Percentiles rank a stretch among this genome's conserved stretches.
Evolutionary conservation across 2,888 invertebrate genomes (phyloP).

Genomic region (Merodon equestris): DNA sequence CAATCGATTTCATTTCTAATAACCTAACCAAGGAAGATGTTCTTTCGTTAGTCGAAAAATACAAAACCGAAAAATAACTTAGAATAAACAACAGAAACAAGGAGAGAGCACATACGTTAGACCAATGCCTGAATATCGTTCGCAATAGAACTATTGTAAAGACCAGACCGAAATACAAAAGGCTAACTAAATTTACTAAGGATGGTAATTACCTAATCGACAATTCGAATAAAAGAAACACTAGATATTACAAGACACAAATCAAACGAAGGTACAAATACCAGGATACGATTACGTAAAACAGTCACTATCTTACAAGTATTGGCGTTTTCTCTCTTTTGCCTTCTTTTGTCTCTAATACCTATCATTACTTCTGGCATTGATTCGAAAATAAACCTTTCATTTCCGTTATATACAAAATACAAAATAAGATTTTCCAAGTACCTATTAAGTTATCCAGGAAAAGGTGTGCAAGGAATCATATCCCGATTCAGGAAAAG

Average conservation of each 20-base stretch:
- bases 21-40: slow-evolving; percentile 12
- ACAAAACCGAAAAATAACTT: not conserved
- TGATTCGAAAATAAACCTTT: too few relatives aligned
- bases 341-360: not conserved
- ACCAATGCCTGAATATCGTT: slow-evolving; percentile 12
- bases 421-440: too few relatives aligned
- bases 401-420: too few relatives aligned
- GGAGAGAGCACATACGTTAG: not conserved
- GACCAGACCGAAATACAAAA: slow-evolving; percentile 11
- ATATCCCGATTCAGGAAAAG: too few relatives aligned
- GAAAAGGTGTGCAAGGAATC: too few relatives aligned
- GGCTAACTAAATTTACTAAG: slow-evolving; percentile 1
- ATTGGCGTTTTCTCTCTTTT: not conserved
- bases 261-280: slow-evolving; percentile 11
- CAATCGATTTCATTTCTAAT: slow-evolving; percentile 11
- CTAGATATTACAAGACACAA: slow-evolving; percentile 10
- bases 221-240: slow-evolving; percentile 10
- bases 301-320: too few relatives aligned
- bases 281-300: too few relatives aligned
- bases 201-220: slow-evolving; percentile 5
- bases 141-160: slow-evolving; percentile 9
- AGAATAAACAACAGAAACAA: not conserved
- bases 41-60: not conserved
- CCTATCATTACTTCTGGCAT: too few relatives aligned
- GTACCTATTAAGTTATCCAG: too few relatives aligned